Conservation (phyloP, 1,140 invertebrate genomes). For the Ceratina japonica region DNA sequence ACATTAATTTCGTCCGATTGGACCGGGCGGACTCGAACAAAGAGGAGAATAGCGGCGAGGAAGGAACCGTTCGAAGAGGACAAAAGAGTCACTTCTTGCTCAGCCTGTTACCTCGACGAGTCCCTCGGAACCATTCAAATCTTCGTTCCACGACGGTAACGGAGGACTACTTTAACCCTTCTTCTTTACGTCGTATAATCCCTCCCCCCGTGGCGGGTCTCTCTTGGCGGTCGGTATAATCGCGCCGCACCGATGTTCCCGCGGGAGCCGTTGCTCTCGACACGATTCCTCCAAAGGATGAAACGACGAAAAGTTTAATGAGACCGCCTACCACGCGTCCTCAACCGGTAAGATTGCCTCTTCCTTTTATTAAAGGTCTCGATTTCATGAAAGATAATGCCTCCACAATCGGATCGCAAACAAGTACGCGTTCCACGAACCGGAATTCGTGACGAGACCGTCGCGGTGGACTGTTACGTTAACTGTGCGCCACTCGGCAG, state of each 20-base stretch:
- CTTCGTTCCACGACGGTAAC: slow-evolving; percentile 29
- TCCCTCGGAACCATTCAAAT: slow-evolving; percentile 52
- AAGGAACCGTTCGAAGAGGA: slow-evolving; percentile 26
- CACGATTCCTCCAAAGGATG: slow-evolving; percentile 69
- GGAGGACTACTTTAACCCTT: slow-evolving; percentile 62
- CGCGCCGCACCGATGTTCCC: slow-evolving; percentile 65
- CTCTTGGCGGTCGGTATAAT: slow-evolving; percentile 68
- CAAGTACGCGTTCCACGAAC: background rate
- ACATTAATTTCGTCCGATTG: slow-evolving; percentile 77
- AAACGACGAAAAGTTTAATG: slow-evolving; percentile 78
- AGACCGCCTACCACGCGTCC: slow-evolving; percentile 62
- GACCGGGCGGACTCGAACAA: slow-evolving; percentile 69
- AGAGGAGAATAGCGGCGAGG: slow-evolving; percentile 39
- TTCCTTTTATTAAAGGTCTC: slow-evolving; percentile 31
- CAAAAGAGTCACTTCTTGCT: slow-evolving; percentile 35
- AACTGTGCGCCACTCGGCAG: background rate
- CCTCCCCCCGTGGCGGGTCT: slow-evolving; percentile 45
- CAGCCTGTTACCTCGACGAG: slow-evolving; percentile 5
- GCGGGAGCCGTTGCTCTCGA: slow-evolving; percentile 67
- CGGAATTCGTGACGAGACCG: background rate
- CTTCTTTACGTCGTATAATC: slow-evolving; percentile 58
- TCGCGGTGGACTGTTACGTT: background rate
- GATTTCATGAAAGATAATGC: slow-evolving; percentile 13
- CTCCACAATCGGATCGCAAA: background rate
- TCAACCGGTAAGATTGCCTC: slow-evolving; percentile 49